phyloP scores from a whole-genome alignment of 2,113 vertebrate species.

The Numida meleagris region DNA sequence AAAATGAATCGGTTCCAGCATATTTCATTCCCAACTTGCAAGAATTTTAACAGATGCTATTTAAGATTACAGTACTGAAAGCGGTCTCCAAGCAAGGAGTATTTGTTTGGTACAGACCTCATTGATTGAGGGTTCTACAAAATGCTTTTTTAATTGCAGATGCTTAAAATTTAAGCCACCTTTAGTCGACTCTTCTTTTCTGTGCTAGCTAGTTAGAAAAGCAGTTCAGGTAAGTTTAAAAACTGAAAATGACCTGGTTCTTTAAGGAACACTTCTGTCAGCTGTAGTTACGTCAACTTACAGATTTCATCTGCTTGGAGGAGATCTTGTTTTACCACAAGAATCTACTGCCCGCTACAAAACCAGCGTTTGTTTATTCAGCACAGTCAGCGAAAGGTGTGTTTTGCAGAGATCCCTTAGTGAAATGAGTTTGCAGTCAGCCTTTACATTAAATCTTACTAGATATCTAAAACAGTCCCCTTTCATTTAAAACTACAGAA shows the following conservation, averaged over 20 bases:
- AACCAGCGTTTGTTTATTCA: conserved; percentile 15
- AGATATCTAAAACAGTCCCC: not conserved
- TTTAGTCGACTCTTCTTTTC: not conserved
- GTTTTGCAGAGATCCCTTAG: not conserved
- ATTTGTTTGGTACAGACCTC: conserved; percentile 3
- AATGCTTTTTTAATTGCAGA: not conserved
- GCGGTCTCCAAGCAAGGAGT: not conserved
- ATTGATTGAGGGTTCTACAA: not conserved
- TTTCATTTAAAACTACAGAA: not conserved
- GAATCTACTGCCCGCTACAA: conserved; percentile 18
- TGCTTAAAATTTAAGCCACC: not conserved
- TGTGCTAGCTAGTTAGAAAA: not conserved
- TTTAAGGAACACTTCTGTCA: conserved; percentile 10
- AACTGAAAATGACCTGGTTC: not conserved
- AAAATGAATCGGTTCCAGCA: not conserved
- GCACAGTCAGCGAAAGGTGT: not conserved
- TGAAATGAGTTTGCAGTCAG: not conserved
- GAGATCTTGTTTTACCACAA: not conserved
- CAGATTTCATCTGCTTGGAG: not conserved
- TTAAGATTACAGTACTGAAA: not conserved
- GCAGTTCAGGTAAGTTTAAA: not conserved
- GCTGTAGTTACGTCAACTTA: not conserved
- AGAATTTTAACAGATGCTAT: not conserved
- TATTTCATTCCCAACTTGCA: not conserved
- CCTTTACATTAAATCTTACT: not conserved